Evolutionary conservation across 2,888 invertebrate species (phyloP).

Genomic region (Drosophila demipolita): DNA sequence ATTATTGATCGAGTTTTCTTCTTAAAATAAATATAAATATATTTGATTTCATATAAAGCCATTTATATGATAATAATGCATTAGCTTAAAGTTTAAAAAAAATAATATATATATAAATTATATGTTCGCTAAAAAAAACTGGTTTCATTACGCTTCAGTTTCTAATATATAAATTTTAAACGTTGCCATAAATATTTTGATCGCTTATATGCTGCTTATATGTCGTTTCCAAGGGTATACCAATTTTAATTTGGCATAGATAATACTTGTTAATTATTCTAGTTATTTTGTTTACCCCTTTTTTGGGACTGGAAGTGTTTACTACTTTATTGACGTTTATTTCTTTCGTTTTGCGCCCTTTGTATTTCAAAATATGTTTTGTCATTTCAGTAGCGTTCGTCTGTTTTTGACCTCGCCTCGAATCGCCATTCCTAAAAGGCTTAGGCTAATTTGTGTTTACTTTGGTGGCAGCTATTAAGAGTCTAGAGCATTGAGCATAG

Average conservation of each 20-base stretch:
- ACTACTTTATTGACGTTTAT: conserved; percentile 45
- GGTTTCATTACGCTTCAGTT: background rate
- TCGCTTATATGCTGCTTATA: background rate
- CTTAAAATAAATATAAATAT: background rate
- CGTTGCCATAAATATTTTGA: conserved; percentile 21
- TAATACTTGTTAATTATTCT: conserved; percentile 57
- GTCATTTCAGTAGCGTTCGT: conserved; percentile 67
- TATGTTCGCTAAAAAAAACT: background rate
- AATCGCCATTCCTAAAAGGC: conserved; percentile 37
- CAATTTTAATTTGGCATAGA: conserved; percentile 40
- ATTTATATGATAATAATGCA: background rate
- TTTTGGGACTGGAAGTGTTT: conserved; percentile 52
- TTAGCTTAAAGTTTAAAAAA: background rate
- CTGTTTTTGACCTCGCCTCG: conserved; percentile 43
- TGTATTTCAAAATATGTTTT: conserved; percentile 49
- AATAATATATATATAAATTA: background rate
- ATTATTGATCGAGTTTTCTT: background rate
- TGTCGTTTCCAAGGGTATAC: conserved; percentile 32
- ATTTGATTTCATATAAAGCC: background rate
- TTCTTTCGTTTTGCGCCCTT: conserved; percentile 25
- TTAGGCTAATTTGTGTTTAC: conserved; percentile 63
- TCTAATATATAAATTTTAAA: conserved; percentile 1
- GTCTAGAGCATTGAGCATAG: background rate
- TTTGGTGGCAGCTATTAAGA: conserved; percentile 24
- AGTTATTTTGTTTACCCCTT: conserved; percentile 37